phyloP scores from a whole-genome alignment of 2,888 invertebrate genomes.

The Bimastos eiseni region DNA sequence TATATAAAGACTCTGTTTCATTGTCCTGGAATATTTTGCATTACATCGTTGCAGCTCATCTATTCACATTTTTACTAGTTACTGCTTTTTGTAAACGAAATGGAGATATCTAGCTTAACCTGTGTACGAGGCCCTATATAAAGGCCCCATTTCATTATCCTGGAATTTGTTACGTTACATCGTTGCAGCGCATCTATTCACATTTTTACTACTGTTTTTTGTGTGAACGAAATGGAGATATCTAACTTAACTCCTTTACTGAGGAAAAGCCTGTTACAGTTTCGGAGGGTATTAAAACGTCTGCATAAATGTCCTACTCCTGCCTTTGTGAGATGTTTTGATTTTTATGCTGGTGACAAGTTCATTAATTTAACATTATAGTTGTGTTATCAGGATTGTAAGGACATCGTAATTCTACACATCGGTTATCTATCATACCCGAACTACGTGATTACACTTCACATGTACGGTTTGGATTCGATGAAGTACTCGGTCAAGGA shows the following conservation, averaged over 20 bases:
- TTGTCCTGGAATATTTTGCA: not conserved
- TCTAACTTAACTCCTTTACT: too few relatives aligned
- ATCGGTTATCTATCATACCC: slow-evolving; percentile 85
- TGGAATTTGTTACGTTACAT: not conserved
- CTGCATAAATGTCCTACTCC: not conserved
- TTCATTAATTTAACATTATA: not conserved
- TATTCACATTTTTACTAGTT: not conserved
- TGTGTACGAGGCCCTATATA: not conserved
- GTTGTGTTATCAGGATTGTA: slow-evolving; percentile 70
- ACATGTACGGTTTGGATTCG: slow-evolving; percentile 79
- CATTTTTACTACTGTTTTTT: too few relatives aligned
- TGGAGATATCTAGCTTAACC: too few relatives aligned
- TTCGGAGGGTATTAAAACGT: not conserved
- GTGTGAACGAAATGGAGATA: too few relatives aligned
- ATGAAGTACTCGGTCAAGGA: slow-evolving; percentile 72
- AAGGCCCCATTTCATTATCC: not conserved
- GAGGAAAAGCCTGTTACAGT: too few relatives aligned
- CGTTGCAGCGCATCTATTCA: not conserved
- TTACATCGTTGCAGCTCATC: not conserved
- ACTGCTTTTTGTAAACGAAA: too few relatives aligned
- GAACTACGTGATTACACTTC: slow-evolving; percentile 81
- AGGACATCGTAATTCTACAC: slow-evolving; percentile 85
- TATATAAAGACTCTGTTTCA: not conserved
- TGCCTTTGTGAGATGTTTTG: not conserved
- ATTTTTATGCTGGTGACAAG: too few relatives aligned